Evolutionary conservation across 2,888 invertebrate species (phyloP).

Genomic region (Cyclophora punctaria): DNA sequence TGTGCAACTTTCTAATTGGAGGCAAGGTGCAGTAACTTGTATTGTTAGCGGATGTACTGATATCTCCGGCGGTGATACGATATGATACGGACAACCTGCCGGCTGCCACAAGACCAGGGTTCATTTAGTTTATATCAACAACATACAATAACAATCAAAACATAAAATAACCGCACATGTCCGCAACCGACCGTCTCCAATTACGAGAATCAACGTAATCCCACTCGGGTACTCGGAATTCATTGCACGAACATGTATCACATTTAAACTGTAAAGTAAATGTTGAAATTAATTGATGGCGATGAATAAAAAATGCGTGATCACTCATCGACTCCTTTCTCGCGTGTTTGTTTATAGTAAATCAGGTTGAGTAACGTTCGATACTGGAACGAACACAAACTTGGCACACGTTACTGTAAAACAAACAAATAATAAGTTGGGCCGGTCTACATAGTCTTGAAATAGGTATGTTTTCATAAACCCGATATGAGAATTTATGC

Average conservation of each 20-base stretch:
- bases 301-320: constrained; percentile 24
- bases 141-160: constrained; percentile 24
- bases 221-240: constrained; percentile 22
- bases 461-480: constrained; percentile 68
- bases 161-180: constrained; percentile 26
- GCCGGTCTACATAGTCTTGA: constrained; percentile 55
- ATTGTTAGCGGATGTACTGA: constrained; percentile 11
- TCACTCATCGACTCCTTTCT: constrained; percentile 36
- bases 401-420: constrained; percentile 59
- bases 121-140: constrained; percentile 35
- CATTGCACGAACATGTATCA: constrained; percentile 24
- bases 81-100: too few relatives aligned
- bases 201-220: constrained; percentile 29
- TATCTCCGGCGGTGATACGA: too few relatives aligned
- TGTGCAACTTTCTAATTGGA: constrained; percentile 50
- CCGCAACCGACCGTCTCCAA: constrained; percentile 19
- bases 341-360: constrained; percentile 40
- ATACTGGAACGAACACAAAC: constrained; percentile 49
- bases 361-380: constrained; percentile 35
- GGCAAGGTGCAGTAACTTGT: constrained; percentile 38
- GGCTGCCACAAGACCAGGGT: not conserved
- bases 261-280: constrained; percentile 23
- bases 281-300: constrained; percentile 27
- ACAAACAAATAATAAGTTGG: constrained; percentile 63
- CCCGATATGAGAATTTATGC: constrained; percentile 67